Conservation (phyloP, 1,140 invertebrate species). For the Drosophila ironensis region DNA sequence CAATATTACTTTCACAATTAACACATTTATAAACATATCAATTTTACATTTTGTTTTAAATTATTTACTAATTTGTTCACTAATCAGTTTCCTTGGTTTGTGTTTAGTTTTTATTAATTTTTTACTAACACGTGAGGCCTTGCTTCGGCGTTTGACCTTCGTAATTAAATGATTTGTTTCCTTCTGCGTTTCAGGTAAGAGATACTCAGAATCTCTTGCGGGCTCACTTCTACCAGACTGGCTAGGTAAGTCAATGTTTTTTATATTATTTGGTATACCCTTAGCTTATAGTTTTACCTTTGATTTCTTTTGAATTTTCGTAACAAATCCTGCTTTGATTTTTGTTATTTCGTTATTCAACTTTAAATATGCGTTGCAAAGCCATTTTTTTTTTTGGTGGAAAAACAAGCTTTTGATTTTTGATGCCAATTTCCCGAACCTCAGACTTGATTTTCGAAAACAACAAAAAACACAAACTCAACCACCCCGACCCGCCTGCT, state of each 20-base stretch:
- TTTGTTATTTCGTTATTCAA: constrained; percentile 36
- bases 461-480: constrained; percentile 21
- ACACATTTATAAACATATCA: too few species aligned
- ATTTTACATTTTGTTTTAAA: background rate
- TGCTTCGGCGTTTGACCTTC: background rate
- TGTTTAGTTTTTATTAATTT: background rate
- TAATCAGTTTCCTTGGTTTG: background rate
- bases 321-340: constrained; percentile 37
- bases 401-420: constrained; percentile 42
- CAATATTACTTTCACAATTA: background rate
- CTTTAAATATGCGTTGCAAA: constrained; percentile 56
- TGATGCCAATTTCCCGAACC: constrained; percentile 19
- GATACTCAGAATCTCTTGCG: constrained; percentile 83
- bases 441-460: constrained; percentile 29
- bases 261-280: constrained; percentile 58
- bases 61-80: background rate
- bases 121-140: constrained; percentile 41
- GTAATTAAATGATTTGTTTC: constrained; percentile 20
- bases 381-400: constrained; percentile 35
- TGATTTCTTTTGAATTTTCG: constrained; percentile 62
- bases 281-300: constrained; percentile 63
- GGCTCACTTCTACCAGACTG: constrained; percentile 82
- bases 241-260: constrained; percentile 81
- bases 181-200: constrained; percentile 77
- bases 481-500: background rate